A percentile compares a stretch with the other conserved stretches of the same genome.
phyloP scores from a whole-genome alignment of 2,888 invertebrate genomes.

The Caenorhabditis uteleia region DNA sequence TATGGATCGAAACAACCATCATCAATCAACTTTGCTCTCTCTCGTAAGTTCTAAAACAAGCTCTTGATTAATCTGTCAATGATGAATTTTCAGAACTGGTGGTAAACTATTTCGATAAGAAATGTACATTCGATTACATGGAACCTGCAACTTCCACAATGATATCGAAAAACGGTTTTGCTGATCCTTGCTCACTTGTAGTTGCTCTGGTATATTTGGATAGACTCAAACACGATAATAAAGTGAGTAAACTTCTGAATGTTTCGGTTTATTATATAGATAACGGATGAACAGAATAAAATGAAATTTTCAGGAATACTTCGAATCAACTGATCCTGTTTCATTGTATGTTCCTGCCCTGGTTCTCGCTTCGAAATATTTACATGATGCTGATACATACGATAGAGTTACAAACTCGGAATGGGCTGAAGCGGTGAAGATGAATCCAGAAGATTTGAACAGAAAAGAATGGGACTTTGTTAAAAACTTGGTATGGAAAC shows the following conservation, averaged over 20 bases:
- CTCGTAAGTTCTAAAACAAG: slow-evolving; percentile 40
- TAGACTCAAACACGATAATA: slow-evolving; percentile 77
- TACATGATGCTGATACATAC: slow-evolving; percentile 89
- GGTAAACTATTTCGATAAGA: slow-evolving; percentile 64
- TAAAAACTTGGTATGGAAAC: slow-evolving; percentile 75
- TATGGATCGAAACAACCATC: slow-evolving; percentile 76
- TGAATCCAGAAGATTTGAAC: slow-evolving; percentile 80
- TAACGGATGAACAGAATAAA: slow-evolving; percentile 77
- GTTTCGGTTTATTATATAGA: slow-evolving; percentile 82
- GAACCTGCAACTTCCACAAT: slow-evolving; percentile 61
- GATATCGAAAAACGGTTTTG: slow-evolving; percentile 75
- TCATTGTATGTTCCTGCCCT: slow-evolving; percentile 92
- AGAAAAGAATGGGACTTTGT: slow-evolving; percentile 76
- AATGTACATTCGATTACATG: slow-evolving; percentile 63
- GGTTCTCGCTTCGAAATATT: slow-evolving; percentile 94
- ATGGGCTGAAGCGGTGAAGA: slow-evolving; percentile 87
- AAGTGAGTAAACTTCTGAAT: slow-evolving; percentile 21
- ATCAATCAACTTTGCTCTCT: slow-evolving; percentile 56
- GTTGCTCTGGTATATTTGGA: slow-evolving; percentile 91
- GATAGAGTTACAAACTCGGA: slow-evolving; percentile 80
- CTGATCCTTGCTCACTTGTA: slow-evolving; percentile 89
- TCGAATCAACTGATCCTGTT: slow-evolving; percentile 82
- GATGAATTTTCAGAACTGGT: slow-evolving; percentile 64
- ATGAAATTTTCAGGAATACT: slow-evolving; percentile 78
- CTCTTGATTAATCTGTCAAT: not conserved